Base-by-base conservation (phyloP, 2,888 invertebrate genomes). In the Dicyrtomina minuta region DNA sequence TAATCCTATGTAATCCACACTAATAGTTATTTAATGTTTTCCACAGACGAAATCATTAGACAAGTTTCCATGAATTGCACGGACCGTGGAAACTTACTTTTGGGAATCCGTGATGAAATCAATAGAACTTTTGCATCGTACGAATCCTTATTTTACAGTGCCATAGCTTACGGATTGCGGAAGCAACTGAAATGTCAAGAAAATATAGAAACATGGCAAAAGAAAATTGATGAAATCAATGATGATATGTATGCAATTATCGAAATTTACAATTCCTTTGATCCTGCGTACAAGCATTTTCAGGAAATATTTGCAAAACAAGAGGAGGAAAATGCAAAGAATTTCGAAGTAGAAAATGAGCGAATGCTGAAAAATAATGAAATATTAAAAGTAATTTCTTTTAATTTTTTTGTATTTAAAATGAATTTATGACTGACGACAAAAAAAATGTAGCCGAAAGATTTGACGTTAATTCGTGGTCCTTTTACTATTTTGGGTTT, bases 11-110 rank as follows among this genome's bases (percentile, higher is more conserved):
- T 33, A 33, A 33, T 33, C 17, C 46, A 4, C 46, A 4, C 46
- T 46, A n/a, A 46, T n/a, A 46, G 17, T 46, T 15, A 51, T 51
- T 51, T n/a, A 51, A 12, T 46, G n/a, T 61, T 33, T 33, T 33
- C 15, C 33, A 13, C 33, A 59, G 67, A 67, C 46, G 67, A 67
- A 59, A 59, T 67, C 24, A 67, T 67, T 13, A 49, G 59, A 13
- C 46, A 67, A 27, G 67, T 59, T 10, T 46, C 67, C 17, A 27
- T 58, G 12, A 59, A n/a, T 33, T 67, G 67, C 27, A 59, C 46
- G n/a, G 67, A 67, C 13, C 43, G 67, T n/a, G 67, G 67, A 13
- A 41, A 58, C 20, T 13, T 67, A n/a, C 59, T 67, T 1, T 17
- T 58, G 8, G 17, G 22, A 15, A 27, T 67, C 5, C 44, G 67